Conservation (phyloP, 1,140 invertebrate genomes). For the Psix sp. region DNA sequence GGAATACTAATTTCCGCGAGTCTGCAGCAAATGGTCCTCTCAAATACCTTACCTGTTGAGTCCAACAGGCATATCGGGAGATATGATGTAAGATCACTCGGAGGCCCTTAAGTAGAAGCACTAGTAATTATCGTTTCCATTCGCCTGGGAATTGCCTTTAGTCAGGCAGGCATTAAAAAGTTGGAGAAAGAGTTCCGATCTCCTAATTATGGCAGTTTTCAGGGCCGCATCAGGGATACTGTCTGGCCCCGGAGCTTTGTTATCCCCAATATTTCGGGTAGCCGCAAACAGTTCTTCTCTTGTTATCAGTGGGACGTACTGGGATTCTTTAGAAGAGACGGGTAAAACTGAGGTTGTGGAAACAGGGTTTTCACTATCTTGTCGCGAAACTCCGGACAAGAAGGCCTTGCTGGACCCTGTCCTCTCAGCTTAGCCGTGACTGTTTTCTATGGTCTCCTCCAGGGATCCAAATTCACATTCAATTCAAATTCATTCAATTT, state of each 20-base stretch:
- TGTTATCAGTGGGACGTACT: background rate
- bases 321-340: background rate
- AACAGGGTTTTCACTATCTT: background rate
- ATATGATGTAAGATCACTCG: too few relatives aligned
- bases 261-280: background rate
- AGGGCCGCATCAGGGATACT: background rate
- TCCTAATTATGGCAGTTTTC: background rate
- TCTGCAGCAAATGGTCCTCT: background rate
- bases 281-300: background rate
- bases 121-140: slow-evolving; percentile 8
- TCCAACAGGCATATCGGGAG: background rate
- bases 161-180: background rate
- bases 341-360: background rate
- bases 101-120: slow-evolving; percentile 3
- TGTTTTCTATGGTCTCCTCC: slow-evolving; percentile 1
- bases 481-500: too few relatives aligned
- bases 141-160: background rate
- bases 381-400: background rate
- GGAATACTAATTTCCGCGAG: background rate
- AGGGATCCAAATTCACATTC: slow-evolving; percentile 1
- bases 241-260: slow-evolving; percentile 3
- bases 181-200: slow-evolving; percentile 3
- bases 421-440: slow-evolving; percentile 8
- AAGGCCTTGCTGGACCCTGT: background rate
- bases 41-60: background rate